Base-by-base conservation (phyloP, 2,113 vertebrate species). In the Mastomys natalensis region DNA sequence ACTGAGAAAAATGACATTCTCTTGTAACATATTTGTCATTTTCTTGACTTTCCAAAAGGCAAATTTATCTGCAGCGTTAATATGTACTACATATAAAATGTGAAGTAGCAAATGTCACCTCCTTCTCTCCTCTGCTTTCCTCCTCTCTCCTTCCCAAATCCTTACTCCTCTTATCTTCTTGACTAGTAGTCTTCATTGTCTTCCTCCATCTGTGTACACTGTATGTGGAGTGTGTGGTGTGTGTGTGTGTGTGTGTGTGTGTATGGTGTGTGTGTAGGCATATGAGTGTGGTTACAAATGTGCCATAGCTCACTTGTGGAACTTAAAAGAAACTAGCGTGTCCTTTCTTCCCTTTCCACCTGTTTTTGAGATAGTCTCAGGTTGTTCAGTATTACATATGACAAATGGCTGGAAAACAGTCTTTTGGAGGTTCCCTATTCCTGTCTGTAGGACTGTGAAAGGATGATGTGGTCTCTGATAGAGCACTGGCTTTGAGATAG, bases 31-130 rank as follows among this genome's bases (percentile, higher is more conserved):
- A 76, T 55, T 80, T 81, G 22, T 68, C 1, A 94, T 92, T 17
- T 68, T 86, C 55, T 92, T 88, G 26, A 95, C 43, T 72, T 95
- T 86, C 87, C 16, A 90, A 93, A 24, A 81, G 29, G 3, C 37
- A 37, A 60, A 68, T 73, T 92, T 5, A 45, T 90, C 16, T 87
- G 15, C 40, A 29, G 73, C 11, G 17, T 55, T 73, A 58, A 37
- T 48, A 81, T 48, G 11, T 94, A 87, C 19, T 90, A 9, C 9
- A 31, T n/a, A 66, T 48, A 77, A 94, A 90, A 66, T 40, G 55
- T 1, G 13, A 55, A 31, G 29, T 81, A 12, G 43, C 13, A 80
- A 80, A 80, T 51, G 16, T 29, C 60, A 26, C 15, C 19, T 43
- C 85, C 2, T 60, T 62, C 13, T 34, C 31, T 13, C 66, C 12